phyloP scores from a whole-genome alignment of 2,888 invertebrate genomes.

The Acronicta leporina region DNA sequence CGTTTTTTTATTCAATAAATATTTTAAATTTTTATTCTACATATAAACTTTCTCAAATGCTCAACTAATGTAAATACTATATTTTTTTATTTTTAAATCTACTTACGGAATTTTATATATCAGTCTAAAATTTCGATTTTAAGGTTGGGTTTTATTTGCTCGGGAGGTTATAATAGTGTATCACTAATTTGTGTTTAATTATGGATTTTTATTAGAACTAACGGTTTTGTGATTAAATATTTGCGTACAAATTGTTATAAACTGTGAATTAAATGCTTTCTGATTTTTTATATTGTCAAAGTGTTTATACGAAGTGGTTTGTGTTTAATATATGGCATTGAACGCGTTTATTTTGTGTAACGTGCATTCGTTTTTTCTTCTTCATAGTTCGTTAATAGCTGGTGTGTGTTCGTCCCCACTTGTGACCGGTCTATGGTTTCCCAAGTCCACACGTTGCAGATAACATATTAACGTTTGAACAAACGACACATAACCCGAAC shows the following conservation, averaged over 20 bases:
- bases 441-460: conserved; percentile 37
- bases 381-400: conserved; percentile 81
- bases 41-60: conserved; percentile 88
- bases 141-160: conserved; percentile 83
- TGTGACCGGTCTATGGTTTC: conserved; percentile 51
- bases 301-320: conserved; percentile 74
- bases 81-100: conserved; percentile 70
- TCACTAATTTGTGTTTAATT: conserved; percentile 73
- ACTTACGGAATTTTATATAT: conserved; percentile 85
- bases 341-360: conserved; percentile 65
- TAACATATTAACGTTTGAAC: conserved; percentile 46
- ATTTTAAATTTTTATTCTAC: conserved; percentile 58
- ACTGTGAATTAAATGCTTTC: conserved; percentile 67
- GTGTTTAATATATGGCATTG: conserved; percentile 62
- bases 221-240: conserved; percentile 81
- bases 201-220: conserved; percentile 68
- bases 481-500: conserved; percentile 35
- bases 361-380: conserved; percentile 81
- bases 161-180: conserved; percentile 74
- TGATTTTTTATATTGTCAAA: conserved; percentile 74
- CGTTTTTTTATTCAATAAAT: conserved; percentile 64
- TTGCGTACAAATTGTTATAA: conserved; percentile 75
- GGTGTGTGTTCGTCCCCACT: conserved; percentile 55
- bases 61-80: conserved; percentile 89
- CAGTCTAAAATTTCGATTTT: conserved; percentile 89